These are phyloP conservation scores for Datnioides undecimradiatus DNA, from an alignment of 2,113 vertebrate genomes.

Conservation along the genomic window DNA sequence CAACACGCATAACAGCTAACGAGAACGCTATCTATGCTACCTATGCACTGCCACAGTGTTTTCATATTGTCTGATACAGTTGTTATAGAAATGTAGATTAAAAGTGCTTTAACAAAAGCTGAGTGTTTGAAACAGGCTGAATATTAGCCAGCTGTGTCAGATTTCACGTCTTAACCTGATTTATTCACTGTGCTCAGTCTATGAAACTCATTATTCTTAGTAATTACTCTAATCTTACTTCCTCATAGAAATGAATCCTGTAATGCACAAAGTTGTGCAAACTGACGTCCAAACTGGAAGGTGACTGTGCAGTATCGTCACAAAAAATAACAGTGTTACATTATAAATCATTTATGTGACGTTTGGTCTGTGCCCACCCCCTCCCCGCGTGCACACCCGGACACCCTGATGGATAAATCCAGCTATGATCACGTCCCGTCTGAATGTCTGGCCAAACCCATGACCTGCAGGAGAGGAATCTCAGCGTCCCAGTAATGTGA, in stretches of 20 bases:
- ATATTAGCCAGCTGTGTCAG: not conserved
- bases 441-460: constrained; percentile 58
- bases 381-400: constrained; percentile 1
- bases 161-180: not conserved
- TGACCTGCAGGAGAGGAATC: constrained; percentile 49
- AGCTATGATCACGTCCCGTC: constrained; percentile 29
- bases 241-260: not conserved
- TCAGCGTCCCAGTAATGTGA: constrained; percentile 54
- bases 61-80: too few relatives aligned
- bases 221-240: too few relatives aligned
- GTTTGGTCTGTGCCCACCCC: not conserved
- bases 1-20: not conserved
- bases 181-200: not conserved
- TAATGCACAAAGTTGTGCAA: not conserved
- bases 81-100: not conserved
- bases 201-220: not conserved
- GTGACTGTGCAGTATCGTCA: not conserved
- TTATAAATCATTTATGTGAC: constrained; percentile 4
- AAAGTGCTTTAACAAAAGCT: not conserved
- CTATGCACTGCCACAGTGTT: not conserved
- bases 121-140: not conserved
- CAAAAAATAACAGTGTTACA: not conserved
- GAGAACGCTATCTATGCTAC: not conserved
- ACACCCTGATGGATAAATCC: constrained; percentile 24
- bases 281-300: not conserved